These are phyloP conservation scores for Sylvilagus bachmani DNA, from an alignment of 2,113 vertebrate species.

Conservation along the genomic window DNA sequence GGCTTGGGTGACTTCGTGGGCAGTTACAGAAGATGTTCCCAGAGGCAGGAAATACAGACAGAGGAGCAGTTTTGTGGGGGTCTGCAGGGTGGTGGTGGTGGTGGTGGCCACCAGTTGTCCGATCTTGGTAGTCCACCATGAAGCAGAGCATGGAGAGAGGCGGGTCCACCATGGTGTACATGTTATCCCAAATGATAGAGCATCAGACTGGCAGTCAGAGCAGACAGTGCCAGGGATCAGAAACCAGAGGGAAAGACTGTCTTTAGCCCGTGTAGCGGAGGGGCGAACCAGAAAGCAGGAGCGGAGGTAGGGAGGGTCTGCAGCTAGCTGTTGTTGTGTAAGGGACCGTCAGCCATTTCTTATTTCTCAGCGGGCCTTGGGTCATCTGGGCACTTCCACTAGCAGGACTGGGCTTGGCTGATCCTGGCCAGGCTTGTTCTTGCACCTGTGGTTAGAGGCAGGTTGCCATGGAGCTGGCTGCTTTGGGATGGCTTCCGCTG, in stretches of 20 bases:
- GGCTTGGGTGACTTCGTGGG: background rate
- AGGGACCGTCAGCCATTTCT: background rate
- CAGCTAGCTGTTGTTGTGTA: background rate
- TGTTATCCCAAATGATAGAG: background rate
- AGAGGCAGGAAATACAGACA: background rate
- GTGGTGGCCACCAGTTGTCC: too few relatives aligned
- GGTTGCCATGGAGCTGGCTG: background rate
- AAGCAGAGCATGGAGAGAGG: background rate
- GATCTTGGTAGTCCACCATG: background rate
- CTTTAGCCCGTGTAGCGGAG: background rate
- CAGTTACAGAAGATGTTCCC: background rate
- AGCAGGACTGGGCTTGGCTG: background rate
- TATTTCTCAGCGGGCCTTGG: background rate
- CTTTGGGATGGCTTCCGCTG: background rate
- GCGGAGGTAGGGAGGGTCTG: background rate
- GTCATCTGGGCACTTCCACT: background rate
- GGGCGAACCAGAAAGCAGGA: background rate
- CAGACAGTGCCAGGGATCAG: background rate
- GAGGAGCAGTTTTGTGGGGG: background rate
- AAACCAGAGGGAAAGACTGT: background rate
- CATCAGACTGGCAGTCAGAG: background rate
- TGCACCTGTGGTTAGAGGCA: background rate
- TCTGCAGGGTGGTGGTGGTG: background rate
- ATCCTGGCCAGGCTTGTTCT: background rate
- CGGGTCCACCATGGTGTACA: background rate